A percentile compares a stretch with the other conserved stretches of the same genome.
These are phyloP conservation scores for Cathartes aura DNA, from an alignment of 2,113 vertebrate genomes.

Conservation along the genomic window DNA sequence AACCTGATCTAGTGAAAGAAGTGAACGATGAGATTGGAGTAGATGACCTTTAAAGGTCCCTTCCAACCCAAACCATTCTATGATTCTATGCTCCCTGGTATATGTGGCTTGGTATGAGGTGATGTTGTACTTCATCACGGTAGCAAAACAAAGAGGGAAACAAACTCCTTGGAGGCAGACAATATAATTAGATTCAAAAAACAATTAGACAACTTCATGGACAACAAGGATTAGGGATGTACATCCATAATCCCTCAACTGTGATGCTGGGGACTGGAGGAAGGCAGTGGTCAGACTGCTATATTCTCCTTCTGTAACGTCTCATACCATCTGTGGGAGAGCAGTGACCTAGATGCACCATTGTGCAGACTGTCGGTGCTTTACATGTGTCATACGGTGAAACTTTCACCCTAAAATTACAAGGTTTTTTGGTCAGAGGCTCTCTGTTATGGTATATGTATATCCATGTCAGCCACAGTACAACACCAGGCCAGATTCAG, in stretches of 20 bases:
- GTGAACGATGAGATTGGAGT: background rate
- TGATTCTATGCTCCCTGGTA: background rate
- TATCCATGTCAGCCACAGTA: background rate
- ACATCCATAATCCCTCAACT: accelerated
- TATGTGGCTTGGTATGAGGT: background rate
- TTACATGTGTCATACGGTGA: accelerated
- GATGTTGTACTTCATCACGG: background rate
- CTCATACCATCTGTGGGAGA: background rate
- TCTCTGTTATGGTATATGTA: background rate
- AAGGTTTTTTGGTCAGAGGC: background rate
- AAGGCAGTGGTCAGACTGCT: accelerated
- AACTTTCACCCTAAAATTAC: background rate
- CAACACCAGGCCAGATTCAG: background rate
- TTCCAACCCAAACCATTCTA: background rate
- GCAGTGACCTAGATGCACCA: background rate
- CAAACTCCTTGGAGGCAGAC: background rate
- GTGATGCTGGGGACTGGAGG: background rate
- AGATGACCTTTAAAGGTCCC: background rate
- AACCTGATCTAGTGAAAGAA: background rate
- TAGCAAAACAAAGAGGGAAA: background rate
- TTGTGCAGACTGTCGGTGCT: background rate
- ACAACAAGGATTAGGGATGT: background rate
- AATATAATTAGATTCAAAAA: background rate
- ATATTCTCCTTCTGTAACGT: background rate
- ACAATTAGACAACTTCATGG: background rate